These are phyloP conservation scores for Paratilapia polleni DNA, from an alignment of 2,113 vertebrate genomes.

Conservation along the genomic window DNA sequence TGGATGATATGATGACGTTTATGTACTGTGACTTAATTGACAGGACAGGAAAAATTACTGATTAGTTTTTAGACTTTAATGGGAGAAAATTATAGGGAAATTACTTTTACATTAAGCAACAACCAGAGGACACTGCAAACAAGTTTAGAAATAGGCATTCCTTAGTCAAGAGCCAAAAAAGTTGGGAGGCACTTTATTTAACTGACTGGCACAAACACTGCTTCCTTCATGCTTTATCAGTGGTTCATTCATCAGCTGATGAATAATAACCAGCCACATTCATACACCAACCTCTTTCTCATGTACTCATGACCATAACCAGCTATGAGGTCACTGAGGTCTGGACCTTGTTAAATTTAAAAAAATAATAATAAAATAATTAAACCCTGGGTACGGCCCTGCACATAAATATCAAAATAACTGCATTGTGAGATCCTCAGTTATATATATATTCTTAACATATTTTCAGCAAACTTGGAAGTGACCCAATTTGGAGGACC, in stretches of 20 bases:
- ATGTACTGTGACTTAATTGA: neutral
- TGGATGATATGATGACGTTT: neutral
- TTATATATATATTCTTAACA: too few relatives aligned
- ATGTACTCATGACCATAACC: neutral
- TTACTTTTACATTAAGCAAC: neutral
- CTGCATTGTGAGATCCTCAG: too few relatives aligned
- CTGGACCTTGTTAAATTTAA: too few relatives aligned
- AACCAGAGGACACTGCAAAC: neutral
- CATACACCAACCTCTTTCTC: neutral
- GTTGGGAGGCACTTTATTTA: too few relatives aligned
- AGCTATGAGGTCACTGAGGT: too few relatives aligned
- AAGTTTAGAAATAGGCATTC: neutral
- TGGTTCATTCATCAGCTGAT: neutral
- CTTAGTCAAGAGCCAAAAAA: too few relatives aligned
- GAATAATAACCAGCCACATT: neutral
- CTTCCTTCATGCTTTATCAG: neutral
- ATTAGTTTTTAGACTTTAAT: neutral
- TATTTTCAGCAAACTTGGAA: too few relatives aligned
- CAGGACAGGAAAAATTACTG: neutral
- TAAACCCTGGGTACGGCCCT: too few relatives aligned
- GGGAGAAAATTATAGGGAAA: neutral
- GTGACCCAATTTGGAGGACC: too few relatives aligned
- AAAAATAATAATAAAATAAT: too few relatives aligned
- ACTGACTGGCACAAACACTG: neutral
- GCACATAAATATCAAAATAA: too few relatives aligned